Evolutionary conservation across 2,888 invertebrate genomes (phyloP).

Genomic region (Sarcophaga variegata): DNA sequence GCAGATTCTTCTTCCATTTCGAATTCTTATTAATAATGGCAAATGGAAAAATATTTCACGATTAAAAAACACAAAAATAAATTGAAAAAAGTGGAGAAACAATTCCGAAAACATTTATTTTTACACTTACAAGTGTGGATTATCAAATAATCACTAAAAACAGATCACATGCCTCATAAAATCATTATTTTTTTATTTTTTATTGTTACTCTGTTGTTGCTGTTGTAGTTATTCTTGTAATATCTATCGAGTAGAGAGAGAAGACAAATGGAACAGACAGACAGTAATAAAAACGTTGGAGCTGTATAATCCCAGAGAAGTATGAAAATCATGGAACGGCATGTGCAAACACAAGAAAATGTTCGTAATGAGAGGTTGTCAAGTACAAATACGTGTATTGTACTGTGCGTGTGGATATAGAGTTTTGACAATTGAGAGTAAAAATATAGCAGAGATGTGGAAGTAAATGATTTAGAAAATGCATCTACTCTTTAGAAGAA

Average conservation of each 20-base stretch:
- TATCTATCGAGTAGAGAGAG: too few relatives aligned
- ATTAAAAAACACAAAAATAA: too few relatives aligned
- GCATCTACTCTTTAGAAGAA: too few relatives aligned
- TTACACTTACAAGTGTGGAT: conserved; percentile 51
- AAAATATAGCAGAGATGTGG: conserved; percentile 1
- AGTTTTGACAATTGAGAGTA: background rate
- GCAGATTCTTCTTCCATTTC: too few relatives aligned
- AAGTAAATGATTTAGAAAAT: too few relatives aligned
- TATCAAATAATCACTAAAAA: too few relatives aligned
- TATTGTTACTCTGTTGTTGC: background rate
- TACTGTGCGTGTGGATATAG: background rate
- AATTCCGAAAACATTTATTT: conserved; percentile 20
- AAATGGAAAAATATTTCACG: too few relatives aligned
- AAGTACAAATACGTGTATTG: conserved; percentile 25
- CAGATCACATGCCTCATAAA: too few relatives aligned
- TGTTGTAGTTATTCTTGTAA: background rate
- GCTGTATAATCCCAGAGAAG: background rate
- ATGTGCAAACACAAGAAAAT: conserved; percentile 41
- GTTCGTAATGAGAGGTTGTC: conserved; percentile 5
- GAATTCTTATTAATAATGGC: too few relatives aligned
- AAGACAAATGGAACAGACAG: too few relatives aligned
- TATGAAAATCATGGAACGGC: conserved; percentile 16
- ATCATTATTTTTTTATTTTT: conserved; percentile 20
- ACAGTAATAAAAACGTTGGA: too few relatives aligned
- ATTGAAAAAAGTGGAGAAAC: background rate